Evolutionary conservation across 2,888 invertebrate species (phyloP), one percentile per base, ranked within the genome.

Genomic region (Ptilodon capucinus): DNA sequence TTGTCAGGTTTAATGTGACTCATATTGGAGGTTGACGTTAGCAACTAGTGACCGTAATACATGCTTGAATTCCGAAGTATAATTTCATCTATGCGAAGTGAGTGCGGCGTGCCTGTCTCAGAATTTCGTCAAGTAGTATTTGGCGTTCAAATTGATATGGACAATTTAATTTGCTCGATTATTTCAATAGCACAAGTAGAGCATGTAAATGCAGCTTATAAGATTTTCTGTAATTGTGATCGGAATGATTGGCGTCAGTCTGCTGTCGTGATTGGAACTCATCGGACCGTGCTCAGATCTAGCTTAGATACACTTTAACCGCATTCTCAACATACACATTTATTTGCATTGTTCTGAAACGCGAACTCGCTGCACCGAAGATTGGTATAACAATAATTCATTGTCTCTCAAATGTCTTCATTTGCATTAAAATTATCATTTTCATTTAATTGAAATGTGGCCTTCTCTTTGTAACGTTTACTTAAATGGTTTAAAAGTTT

Each of bases 101-200:
- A 63, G 57, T 49, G 49, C 35, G 40, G 48, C 47, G 21, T 64
- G 43, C 68, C 62, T 74, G 71, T 79, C 71, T 63, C 66, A 67
- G 74, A 74, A 75, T 71, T 58, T n/a, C n/a, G n/a, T n/a, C n/a
- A n/a, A n/a, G n/a, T n/a, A n/a, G n/a, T n/a, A n/a, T n/a, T 66
- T 69, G 63, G 71, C 78, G 75, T 78, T 77, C 66, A 73, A 80
- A 81, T 78, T 58, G 67, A 70, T 75, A 68, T 68, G 60, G 84
- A 80, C 84, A 82, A 72, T 82, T 80, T 81, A 83, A 86, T 89
- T 84, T 76, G 66, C 60, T 60, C 73, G 76, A 86, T 88, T 79
- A 82, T 83, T 86, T 86, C 76, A 83, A 72, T 71, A 59, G 56
- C 77, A 74, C 71, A 86, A 89, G 73, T 88, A 77, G 88, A 86